Evolutionary conservation across 2,888 invertebrate genomes (phyloP).

Genomic region (Callimorpha dominula): DNA sequence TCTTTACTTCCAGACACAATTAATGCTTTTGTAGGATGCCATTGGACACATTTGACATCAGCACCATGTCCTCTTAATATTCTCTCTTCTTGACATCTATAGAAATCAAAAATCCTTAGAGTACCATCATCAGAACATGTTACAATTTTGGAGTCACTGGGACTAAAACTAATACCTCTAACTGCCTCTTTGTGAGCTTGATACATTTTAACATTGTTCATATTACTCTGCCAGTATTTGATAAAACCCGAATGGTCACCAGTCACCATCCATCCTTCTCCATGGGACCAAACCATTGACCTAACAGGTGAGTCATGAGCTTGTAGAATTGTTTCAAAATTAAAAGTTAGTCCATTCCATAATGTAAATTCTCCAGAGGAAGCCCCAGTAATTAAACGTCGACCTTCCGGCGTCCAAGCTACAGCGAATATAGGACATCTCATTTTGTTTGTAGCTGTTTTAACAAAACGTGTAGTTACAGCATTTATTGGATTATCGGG

Average conservation of each 20-base stretch:
- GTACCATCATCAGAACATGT: slow-evolving; percentile 99
- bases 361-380: slow-evolving; percentile 99
- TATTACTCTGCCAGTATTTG: slow-evolving; percentile 99
- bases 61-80: slow-evolving; percentile 98
- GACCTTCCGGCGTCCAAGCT: slow-evolving; percentile 99
- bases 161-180: slow-evolving; percentile 99
- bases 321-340: slow-evolving; percentile 99
- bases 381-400: slow-evolving; percentile 98
- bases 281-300: slow-evolving; percentile 99
- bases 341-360: slow-evolving; percentile 99
- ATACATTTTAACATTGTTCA: slow-evolving; percentile 99
- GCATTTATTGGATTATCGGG: slow-evolving; percentile 98
- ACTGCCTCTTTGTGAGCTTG: slow-evolving; percentile 99
- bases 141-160: slow-evolving; percentile 99
- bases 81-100: slow-evolving; percentile 97
- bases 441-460: slow-evolving; percentile 99
- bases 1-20: slow-evolving; percentile 99
- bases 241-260: slow-evolving; percentile 99
- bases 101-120: slow-evolving; percentile 99
- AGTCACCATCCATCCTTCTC: slow-evolving; percentile 99
- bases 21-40: slow-evolving; percentile 99
- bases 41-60: slow-evolving; percentile 99
- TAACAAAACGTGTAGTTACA: slow-evolving; percentile 97
- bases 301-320: slow-evolving; percentile 99
- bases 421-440: slow-evolving; percentile 99